These are phyloP conservation scores for Brenthis daphne DNA, from an alignment of 2,888 invertebrate genomes.

Conservation along the genomic window DNA sequence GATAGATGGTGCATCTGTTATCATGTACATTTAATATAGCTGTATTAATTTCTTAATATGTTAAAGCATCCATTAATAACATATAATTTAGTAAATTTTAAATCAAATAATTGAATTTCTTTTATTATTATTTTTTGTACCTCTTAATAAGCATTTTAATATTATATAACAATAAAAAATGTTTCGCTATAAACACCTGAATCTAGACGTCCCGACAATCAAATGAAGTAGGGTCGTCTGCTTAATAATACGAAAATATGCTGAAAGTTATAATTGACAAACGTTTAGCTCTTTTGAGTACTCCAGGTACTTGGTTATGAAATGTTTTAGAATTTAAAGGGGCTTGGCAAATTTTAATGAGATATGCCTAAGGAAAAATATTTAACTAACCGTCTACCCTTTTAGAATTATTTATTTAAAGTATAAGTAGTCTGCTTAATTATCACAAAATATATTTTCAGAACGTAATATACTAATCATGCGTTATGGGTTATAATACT, in stretches of 20 bases:
- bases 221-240: slow-evolving; percentile 17
- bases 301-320: slow-evolving; percentile 23
- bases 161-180: slow-evolving; percentile 2
- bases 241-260: slow-evolving; percentile 24
- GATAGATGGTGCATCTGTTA: too few species aligned
- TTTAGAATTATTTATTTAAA: not conserved
- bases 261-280: slow-evolving; percentile 23
- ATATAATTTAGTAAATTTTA: too few species aligned
- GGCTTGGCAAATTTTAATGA: slow-evolving; percentile 17
- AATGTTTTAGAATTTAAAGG: slow-evolving; percentile 22
- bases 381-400: slow-evolving; percentile 3
- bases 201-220: slow-evolving; percentile 12
- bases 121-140: too few species aligned
- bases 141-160: not conserved
- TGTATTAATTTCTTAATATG: too few species aligned
- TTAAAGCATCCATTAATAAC: too few species aligned
- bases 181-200: not conserved
- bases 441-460: not conserved
- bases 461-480: not conserved
- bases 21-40: too few species aligned
- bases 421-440: not conserved
- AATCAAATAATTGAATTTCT: too few species aligned
- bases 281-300: slow-evolving; percentile 20
- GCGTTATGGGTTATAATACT: too few species aligned
- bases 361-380: slow-evolving; percentile 1